These are phyloP conservation scores for cattle (Bos taurus) DNA, from an alignment of 2,113 vertebrate species.

Conservation along the genomic window ARS-UCD2.0 NC_037335.1:519501-520000, in stretches of 20 bases:
- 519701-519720: neutral
- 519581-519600: neutral
- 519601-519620: neutral
- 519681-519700: neutral
- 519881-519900: neutral
- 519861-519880: no score
- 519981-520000: neutral
- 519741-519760: neutral
- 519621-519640: neutral
- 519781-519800: neutral
- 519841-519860: neutral
- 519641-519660: neutral
- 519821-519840: neutral
- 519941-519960: neutral
- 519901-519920: neutral
- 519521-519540: neutral
- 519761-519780: neutral
- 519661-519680: neutral
- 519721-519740: neutral
- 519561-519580: neutral
- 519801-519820: neutral
- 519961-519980: neutral
- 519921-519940: neutral
- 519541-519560: neutral
- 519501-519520: neutral